Conservation (phyloP, 2,113 vertebrate genomes). For the Tricholaema leucomelas region DNA sequence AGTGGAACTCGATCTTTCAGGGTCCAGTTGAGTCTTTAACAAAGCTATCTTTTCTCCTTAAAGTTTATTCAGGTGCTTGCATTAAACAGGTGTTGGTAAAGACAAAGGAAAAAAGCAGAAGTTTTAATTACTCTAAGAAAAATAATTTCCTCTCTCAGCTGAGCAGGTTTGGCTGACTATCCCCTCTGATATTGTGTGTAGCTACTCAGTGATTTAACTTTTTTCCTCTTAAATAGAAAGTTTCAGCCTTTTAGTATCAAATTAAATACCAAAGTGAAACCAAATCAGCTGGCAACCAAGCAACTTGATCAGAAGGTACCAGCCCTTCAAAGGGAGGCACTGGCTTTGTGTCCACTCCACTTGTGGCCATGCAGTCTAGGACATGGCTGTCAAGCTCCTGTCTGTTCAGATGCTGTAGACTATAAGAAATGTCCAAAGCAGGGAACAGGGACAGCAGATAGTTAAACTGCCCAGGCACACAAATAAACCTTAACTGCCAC, state of each 20-base stretch:
- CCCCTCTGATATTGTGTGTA: neutral
- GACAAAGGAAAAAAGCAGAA: conserved; percentile 4
- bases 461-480: neutral
- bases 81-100: conserved; percentile 21
- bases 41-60: neutral
- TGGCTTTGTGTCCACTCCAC: neutral
- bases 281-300: neutral
- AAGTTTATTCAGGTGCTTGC: conserved; percentile 46
- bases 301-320: neutral
- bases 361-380: neutral
- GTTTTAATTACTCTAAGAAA: conserved; percentile 2
- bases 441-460: neutral
- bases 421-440: neutral
- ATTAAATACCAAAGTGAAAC: neutral
- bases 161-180: neutral
- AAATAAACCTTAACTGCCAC: neutral
- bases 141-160: conserved; percentile 11
- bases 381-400: neutral
- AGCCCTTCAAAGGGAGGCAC: neutral
- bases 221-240: neutral
- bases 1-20: neutral
- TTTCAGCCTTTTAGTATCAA: neutral
- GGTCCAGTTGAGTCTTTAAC: neutral
- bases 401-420: neutral
- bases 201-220: neutral